Base-by-base conservation (phyloP, 2,797 vertebrate genomes). In the Coluber constrictor region DNA sequence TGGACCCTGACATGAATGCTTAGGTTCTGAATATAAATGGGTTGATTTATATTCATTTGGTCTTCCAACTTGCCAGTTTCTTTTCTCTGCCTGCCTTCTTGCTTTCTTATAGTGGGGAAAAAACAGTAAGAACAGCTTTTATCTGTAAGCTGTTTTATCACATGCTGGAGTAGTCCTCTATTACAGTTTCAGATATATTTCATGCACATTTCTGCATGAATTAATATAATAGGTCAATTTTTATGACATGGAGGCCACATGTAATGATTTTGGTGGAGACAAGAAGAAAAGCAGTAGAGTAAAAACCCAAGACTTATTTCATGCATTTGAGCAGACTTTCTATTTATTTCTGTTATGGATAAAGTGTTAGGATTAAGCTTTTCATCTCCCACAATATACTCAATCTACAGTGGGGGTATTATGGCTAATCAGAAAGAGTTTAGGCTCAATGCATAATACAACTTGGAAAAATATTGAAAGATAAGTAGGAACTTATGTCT, bases 1-100 rank as follows among this genome's bases (percentile, higher is more conserved):
- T 90, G 10, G 27, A 4, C 47, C 1, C 51, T 55, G 79, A 11
- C 32, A 56, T n/a, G 32, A 86, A 90, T 93, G 60, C 60, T 88
- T 91, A 91, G 63, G 16, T 90, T 93, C 90, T 93, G 88, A 93
- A 93, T 94, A 92, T 93, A 95, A 93, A 96, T 92, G 54, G n/a
- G 79, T 66, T 60, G 61, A 13, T 10, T 9, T 1, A 0, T 92
- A 93, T 88, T 54, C 23, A 37, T 51, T 93, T 29, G 23, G 8
- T 94, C 93, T 92, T 92, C n/a, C 37, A 90, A 63, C 60, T 93
- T 90, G 47, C 66, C 25, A 12, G 25, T 8, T 6, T 70, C 51
- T 43, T 25, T 93, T 93, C 63, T 66, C 60, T 87, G 27, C 47
- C 86, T 4, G 47, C 18, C 57, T 87, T 79, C 63, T 16, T 90